phyloP scores from a whole-genome alignment of 2,797 vertebrate genomes.

The Lerista edwardsae region DNA sequence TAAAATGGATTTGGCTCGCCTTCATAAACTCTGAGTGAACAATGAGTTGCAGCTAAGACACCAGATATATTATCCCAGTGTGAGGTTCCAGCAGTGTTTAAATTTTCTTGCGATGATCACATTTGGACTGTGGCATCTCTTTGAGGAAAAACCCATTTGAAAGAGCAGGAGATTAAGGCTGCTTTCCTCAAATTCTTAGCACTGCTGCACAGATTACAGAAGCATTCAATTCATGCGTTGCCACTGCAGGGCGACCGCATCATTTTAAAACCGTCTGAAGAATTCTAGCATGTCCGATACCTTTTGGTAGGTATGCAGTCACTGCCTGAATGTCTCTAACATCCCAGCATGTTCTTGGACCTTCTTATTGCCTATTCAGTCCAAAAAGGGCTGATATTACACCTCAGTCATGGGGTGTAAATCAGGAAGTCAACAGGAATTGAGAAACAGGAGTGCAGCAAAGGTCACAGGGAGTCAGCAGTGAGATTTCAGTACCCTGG shows the following conservation, averaged over 20 bases:
- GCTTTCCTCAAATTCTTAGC: not conserved
- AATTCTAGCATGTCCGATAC: not conserved
- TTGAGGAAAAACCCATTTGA: not conserved
- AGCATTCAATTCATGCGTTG: not conserved
- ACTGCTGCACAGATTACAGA: not conserved
- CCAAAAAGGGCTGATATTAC: too few species aligned
- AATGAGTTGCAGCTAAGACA: conserved; percentile 37
- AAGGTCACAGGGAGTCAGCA: too few species aligned
- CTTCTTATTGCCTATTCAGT: not conserved
- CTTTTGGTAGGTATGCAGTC: not conserved
- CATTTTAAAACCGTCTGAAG: not conserved
- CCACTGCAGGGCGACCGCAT: not conserved
- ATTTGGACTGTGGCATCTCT: not conserved
- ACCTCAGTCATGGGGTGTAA: too few species aligned
- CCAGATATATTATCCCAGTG: not conserved
- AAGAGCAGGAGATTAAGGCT: not conserved
- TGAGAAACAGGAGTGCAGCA: too few species aligned
- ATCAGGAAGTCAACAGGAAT: too few species aligned
- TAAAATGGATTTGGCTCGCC: conserved; percentile 50
- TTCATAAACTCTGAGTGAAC: conserved; percentile 33
- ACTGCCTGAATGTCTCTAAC: not conserved
- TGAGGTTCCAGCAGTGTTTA: not conserved
- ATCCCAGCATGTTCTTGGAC: not conserved
- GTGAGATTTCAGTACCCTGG: too few species aligned
- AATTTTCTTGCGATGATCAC: not conserved